Evolutionary conservation across 2,888 invertebrate species (phyloP).

Genomic region (Thumatha senex): DNA sequence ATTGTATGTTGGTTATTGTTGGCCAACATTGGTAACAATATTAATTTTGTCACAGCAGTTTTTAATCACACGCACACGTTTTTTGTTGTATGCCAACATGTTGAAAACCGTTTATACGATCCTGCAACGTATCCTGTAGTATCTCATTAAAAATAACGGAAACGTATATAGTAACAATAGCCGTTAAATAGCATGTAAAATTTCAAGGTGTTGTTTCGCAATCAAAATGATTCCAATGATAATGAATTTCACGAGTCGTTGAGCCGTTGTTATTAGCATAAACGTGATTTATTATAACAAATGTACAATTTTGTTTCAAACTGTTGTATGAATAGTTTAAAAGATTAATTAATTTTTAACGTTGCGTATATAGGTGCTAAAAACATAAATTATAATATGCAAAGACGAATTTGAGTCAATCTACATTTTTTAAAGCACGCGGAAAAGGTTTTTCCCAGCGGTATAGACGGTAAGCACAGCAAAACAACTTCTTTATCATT

Average conservation of each 20-base stretch:
- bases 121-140: too few relatives aligned
- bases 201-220: conserved; percentile 19
- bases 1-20: too few relatives aligned
- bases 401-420: background rate
- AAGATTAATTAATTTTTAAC: background rate
- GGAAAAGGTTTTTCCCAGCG: too few relatives aligned
- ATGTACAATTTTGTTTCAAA: background rate
- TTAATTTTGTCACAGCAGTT: background rate
- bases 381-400: background rate
- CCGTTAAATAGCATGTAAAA: conserved; percentile 13
- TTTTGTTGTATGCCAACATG: background rate
- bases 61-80: background rate
- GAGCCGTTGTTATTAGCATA: conserved; percentile 5
- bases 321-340: background rate
- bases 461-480: too few relatives aligned
- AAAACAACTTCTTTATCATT: too few relatives aligned
- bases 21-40: background rate
- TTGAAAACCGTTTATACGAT: too few relatives aligned
- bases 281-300: conserved; percentile 1
- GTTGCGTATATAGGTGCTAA: background rate
- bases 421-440: too few relatives aligned
- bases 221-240: conserved; percentile 18
- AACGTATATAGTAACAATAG: conserved; percentile 14
- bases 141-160: conserved; percentile 16
- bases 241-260: conserved; percentile 21